phyloP scores from a whole-genome alignment of 2,888 invertebrate genomes.

The Actias luna region DNA sequence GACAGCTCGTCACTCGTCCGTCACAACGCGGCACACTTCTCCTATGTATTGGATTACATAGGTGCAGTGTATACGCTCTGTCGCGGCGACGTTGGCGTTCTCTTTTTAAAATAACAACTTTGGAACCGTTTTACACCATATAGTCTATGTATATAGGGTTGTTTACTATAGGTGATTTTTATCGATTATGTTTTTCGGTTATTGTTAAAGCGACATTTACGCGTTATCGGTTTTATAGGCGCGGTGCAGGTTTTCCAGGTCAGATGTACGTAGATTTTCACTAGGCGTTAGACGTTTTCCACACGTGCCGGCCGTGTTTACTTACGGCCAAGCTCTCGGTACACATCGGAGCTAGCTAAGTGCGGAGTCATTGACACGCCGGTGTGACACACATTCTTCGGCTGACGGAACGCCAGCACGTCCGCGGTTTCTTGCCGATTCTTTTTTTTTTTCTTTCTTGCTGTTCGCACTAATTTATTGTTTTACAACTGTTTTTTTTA shows the following conservation, averaged over 20 bases:
- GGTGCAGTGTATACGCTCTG: constrained; percentile 61
- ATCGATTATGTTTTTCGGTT: constrained; percentile 7
- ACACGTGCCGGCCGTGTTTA: constrained; percentile 73
- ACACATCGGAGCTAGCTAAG: constrained; percentile 35
- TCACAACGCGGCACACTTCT: constrained; percentile 67
- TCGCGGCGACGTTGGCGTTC: constrained; percentile 62
- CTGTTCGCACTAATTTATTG: constrained; percentile 51
- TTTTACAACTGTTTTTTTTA: constrained; percentile 44
- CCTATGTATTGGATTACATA: constrained; percentile 67
- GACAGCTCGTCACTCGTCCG: constrained; percentile 76
- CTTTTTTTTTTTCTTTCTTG: constrained; percentile 39
- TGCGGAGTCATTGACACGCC: constrained; percentile 75
- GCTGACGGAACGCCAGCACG: constrained; percentile 63
- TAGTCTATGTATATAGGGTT: neutral
- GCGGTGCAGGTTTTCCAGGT: constrained; percentile 49
- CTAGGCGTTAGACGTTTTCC: constrained; percentile 49
- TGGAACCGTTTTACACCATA: constrained; percentile 30
- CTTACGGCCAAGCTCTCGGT: constrained; percentile 38
- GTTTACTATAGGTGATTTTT: neutral
- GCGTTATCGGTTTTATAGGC: constrained; percentile 28
- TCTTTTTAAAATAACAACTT: constrained; percentile 57
- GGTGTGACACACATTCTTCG: constrained; percentile 78
- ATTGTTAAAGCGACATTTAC: constrained; percentile 35
- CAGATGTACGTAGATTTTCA: constrained; percentile 37
- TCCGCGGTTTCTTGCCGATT: constrained; percentile 55